Base-by-base conservation (phyloP, 2,113 vertebrate species). In the Tauraco erythrolophus region DNA sequence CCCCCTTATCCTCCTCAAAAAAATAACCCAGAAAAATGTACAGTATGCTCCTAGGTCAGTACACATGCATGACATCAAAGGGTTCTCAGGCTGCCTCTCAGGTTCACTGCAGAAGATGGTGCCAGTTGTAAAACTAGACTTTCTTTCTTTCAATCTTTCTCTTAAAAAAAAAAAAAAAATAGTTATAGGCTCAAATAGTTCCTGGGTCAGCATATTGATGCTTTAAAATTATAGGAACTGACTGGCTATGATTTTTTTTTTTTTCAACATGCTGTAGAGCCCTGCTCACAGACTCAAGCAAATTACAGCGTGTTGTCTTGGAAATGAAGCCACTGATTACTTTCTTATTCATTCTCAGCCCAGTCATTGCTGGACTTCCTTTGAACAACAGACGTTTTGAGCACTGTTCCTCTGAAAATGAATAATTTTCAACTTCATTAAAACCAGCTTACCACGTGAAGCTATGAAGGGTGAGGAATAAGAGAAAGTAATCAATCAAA, bases 401-500 rank as follows among this genome's bases (percentile, higher is more conserved):
- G 75, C 64, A 88, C 76, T 87, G 13, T 61, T 97, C 66, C 43
- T 76, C 92, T 56, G 90, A 95, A 98, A 97, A 97, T 80, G 72
- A 97, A 92, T 97, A 96, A 94, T 96, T 98, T 97, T 96, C 83
- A 89, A 84, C 92, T 97, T 98, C 97, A 93, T 97, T 98, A 97
- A 98, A 97, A 95, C 80, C 86, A 95, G 91, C 43, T 65, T 86
- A 84, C 82, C 89, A 92, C 86, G 92, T 82, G 94, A 97, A 96
- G 84, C 94, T 96, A 74, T 7, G 51, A 97, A 95, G 92, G 66
- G 88, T 88, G 58, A 97, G 61, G 94, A 97, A 71, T 83, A 91
- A 93, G 92, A 97, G 91, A 97, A 97, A 97, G 89, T 96, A 97
- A 98, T 98, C 72, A 84, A 97, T 98, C 97, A 98, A 98, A 96